These are phyloP conservation scores for Sebastes nivosus DNA, from an alignment of 2,797 vertebrate species.

Conservation along the genomic window DNA sequence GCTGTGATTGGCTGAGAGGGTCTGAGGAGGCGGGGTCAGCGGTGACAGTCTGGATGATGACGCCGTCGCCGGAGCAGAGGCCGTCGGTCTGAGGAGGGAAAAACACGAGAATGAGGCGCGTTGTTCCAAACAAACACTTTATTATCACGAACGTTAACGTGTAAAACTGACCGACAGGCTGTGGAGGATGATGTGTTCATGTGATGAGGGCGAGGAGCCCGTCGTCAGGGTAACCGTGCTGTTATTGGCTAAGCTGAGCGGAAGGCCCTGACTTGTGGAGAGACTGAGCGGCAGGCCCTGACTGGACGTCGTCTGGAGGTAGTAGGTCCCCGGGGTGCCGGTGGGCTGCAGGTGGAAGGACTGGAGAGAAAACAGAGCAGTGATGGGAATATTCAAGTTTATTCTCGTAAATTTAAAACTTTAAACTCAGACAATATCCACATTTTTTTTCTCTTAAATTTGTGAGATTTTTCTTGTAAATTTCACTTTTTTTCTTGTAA, in stretches of 20 bases:
- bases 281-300: conserved; percentile 91
- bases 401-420: too few relatives aligned
- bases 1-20: conserved; percentile 86
- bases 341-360: conserved; percentile 98
- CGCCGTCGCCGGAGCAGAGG: conserved; percentile 90
- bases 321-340: conserved; percentile 94
- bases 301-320: conserved; percentile 92
- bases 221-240: conserved; percentile 91
- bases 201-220: conserved; percentile 89
- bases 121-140: not conserved
- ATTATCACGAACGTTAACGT: rapidly evolving
- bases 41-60: conserved; percentile 95
- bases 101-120: not conserved
- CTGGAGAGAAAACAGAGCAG: conserved; percentile 62
- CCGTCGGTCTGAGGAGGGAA: conserved; percentile 85
- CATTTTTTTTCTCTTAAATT: too few relatives aligned
- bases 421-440: too few relatives aligned
- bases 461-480: too few relatives aligned
- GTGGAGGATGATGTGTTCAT: conserved; percentile 98
- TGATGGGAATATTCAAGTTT: not conserved
- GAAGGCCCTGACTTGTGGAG: conserved; percentile 89
- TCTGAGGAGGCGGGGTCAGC: conserved; percentile 86
- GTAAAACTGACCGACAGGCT: conserved; percentile 87
- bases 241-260: conserved; percentile 88
- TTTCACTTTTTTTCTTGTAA: too few relatives aligned